phyloP scores from a whole-genome alignment of 64 coral and sea anemone species.

The Montipora capricornis region DNA sequence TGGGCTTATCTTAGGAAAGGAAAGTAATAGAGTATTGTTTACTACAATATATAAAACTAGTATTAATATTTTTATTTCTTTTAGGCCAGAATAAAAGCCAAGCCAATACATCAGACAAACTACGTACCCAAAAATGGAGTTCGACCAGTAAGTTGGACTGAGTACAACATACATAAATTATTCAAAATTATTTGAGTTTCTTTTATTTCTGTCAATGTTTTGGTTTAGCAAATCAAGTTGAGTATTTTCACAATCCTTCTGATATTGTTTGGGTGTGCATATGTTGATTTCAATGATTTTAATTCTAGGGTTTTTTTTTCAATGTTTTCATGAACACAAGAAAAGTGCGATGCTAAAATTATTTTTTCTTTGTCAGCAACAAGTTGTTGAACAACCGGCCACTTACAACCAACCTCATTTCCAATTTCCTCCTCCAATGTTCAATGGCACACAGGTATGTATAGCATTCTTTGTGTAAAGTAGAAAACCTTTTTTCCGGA shows the following conservation, averaged over 20 bases:
- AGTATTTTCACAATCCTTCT: too few species aligned
- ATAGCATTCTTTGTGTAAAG: too few species aligned
- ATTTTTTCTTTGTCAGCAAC: slow-evolving; percentile 14
- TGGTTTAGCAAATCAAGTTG: too few species aligned
- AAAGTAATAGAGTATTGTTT: too few species aligned
- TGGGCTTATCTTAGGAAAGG: too few species aligned
- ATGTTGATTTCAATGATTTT: too few species aligned
- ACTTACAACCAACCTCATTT: slow-evolving; percentile 39
- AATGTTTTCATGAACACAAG: not conserved
- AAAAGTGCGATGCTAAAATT: not conserved
- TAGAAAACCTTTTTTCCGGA: not conserved
- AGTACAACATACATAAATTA: not conserved
- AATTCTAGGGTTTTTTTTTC: too few species aligned
- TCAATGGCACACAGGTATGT: slow-evolving; percentile 61
- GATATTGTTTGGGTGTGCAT: too few species aligned
- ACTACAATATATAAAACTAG: too few species aligned
- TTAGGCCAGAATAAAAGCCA: slow-evolving; percentile 98
- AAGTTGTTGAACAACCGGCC: slow-evolving; percentile 10
- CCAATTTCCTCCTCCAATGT: slow-evolving; percentile 56
- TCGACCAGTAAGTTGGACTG: slow-evolving; percentile 4
- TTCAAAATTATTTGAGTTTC: not conserved
- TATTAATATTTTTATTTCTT: not conserved
- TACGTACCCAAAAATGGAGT: slow-evolving; percentile 82
- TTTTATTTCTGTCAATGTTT: not conserved
- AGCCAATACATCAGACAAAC: slow-evolving; percentile 84